phyloP scores from a whole-genome alignment of 92 coral and sea anemone species.

The Pocillopora meandrina region DNA sequence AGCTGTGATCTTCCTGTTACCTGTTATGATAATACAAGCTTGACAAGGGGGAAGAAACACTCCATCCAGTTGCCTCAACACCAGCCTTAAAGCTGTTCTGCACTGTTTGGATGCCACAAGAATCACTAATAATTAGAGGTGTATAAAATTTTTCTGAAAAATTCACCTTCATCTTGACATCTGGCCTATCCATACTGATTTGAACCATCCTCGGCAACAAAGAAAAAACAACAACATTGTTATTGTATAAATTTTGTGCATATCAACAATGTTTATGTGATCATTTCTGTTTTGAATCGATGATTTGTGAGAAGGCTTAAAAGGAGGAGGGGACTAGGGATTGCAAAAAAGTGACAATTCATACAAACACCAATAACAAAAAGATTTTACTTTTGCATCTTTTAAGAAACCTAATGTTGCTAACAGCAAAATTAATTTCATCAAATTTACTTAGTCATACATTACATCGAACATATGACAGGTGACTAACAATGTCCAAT shows the following conservation, averaged over 20 bases:
- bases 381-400: neutral
- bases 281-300: slow-evolving; percentile 25
- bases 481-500: slow-evolving; percentile 2
- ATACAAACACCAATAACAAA: neutral
- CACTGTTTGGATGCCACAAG: no score
- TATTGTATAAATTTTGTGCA: slow-evolving; percentile 11
- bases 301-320: slow-evolving; percentile 10
- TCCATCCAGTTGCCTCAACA: no score
- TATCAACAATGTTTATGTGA: neutral
- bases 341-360: neutral
- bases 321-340: neutral
- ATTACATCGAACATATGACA: neutral
- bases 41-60: no score
- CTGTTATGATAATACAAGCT: no score
- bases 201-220: no score
- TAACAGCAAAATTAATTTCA: slow-evolving; percentile 19
- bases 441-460: slow-evolving; percentile 15
- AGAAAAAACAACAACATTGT: neutral
- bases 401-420: neutral
- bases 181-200: no score
- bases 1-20: no score
- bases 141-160: no score
- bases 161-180: no score
- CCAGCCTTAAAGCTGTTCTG: no score
- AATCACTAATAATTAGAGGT: no score